Evolutionary conservation across 2,797 vertebrate species (phyloP).

Genomic region (Gobio occitaniae): DNA sequence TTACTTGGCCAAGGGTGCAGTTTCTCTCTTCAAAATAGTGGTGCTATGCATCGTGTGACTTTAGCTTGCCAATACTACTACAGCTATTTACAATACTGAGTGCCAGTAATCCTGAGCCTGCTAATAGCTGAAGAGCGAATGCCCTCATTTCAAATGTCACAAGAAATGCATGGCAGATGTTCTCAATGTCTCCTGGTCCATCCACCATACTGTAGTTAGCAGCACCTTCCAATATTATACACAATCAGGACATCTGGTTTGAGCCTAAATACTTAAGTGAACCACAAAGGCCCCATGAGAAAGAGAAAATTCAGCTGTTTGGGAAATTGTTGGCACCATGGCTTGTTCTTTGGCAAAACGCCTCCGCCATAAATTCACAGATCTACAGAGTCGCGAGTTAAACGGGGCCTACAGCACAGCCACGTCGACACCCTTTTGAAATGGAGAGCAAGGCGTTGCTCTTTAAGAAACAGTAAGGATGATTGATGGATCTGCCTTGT

Average conservation of each 20-base stretch:
- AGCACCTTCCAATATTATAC: conserved; percentile 59
- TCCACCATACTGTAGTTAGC: conserved; percentile 52
- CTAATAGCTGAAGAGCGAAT: conserved; percentile 24
- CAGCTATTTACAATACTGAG: conserved; percentile 24
- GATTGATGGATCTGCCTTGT: conserved; percentile 53
- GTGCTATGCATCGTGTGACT: conserved; percentile 1
- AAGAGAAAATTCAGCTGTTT: conserved; percentile 62
- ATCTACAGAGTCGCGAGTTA: conserved; percentile 71
- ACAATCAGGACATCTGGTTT: conserved; percentile 61
- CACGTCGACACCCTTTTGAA: conserved; percentile 64
- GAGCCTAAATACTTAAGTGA: conserved; percentile 58
- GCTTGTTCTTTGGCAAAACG: conserved; percentile 75
- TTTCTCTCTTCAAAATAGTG: conserved; percentile 36
- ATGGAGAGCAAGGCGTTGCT: conserved; percentile 47
- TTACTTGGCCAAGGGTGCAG: conserved; percentile 14
- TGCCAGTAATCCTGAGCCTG: conserved; percentile 20
- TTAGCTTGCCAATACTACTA: conserved; percentile 19
- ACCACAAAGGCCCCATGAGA: conserved; percentile 50
- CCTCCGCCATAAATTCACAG: conserved; percentile 72
- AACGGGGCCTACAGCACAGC: conserved; percentile 65
- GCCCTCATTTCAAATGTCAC: conserved; percentile 25
- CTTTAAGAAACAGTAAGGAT: conserved; percentile 61
- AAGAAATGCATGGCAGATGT: conserved; percentile 41
- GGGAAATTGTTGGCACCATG: conserved; percentile 73
- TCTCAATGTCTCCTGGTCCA: conserved; percentile 33